Base-by-base conservation (phyloP, 2,113 vertebrate species). In the Apodemus sylvaticus region DNA sequence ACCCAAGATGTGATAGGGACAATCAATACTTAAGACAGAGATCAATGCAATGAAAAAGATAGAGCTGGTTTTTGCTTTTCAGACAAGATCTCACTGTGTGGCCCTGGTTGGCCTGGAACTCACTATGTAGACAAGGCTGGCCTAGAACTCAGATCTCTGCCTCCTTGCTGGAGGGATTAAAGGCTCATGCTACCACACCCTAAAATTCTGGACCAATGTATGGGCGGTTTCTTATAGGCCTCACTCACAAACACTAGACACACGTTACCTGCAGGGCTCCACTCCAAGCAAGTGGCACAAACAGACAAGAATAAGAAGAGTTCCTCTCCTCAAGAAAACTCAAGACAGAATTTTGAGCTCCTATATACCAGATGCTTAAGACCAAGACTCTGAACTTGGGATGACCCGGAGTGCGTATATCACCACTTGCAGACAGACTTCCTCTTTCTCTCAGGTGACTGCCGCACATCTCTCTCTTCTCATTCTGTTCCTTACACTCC, bases 361-460 rank as follows among this genome's bases (percentile, higher is more conserved):
- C 51, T 34, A 1, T 7, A 12, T 1, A 4, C 11, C 24, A 48
- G 2, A 42, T 13, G 12, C 5, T 5, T 12, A 51, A 42, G 10
- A 85, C 19, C 16, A 45, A 79, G 91, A 74, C 60, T 68, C 26
- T 24, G 29, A 62, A 71, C 58, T 64, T 20, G 51, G 89, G 55
- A 58, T 85, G 91, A 83, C 16, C 20, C 0, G 14, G 14, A 14
- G 19, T 19, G 79, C 4, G 34, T 12, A 39, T 1, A 68, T 51
- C 42, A 42, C 29, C 73, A 64, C 31, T 16, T 77, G 60, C 70
- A 51, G 48, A 19, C 36, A 62, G 81, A 58, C 4, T 36, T 53
- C 68, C n/a, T 55, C 20, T 78, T 36, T 68, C 31, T 79, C 81
- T 81, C 11, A 19, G 6, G 62, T 34, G 45, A 86, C 29, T 8